Evolutionary conservation across 2,797 vertebrate genomes (phyloP), one percentile per base, ranked within the genome.

Genomic region (Spinibarbus caldwelli): DNA sequence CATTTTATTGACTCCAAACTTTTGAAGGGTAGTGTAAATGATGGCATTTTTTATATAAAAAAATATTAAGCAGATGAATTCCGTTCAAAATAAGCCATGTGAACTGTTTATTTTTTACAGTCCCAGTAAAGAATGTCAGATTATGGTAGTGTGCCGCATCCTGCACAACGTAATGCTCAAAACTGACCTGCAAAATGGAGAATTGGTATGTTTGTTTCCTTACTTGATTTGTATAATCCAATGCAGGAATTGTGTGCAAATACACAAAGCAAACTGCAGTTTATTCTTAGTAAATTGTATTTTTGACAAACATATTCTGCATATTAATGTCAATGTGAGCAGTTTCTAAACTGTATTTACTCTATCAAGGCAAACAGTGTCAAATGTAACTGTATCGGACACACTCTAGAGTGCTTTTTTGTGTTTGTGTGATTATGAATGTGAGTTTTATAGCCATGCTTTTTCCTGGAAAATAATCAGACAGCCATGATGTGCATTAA

Each of bases 401-500:
- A 71, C n/a, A 57, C 36, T 34, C 21, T 73, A 31, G 1, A 49
- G 54, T 3, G 8, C 59, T 67, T 59, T 49, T 73, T 6, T n/a
- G 45, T 67, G 9, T n/a, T n/a, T 52, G 59, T 67, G 29, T 52
- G 71, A 54, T n/a, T 76, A 78, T 38, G 36, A 78, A 78, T 54
- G 45, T 84, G 62, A 41, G 82, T 14, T 77, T 86, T 87, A 75
- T 70, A 67, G 84, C 47, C 29, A 84, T 79, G 73, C 21, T 68
- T 86, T 64, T 86, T 87, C 81, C 72, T 86, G 81, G 57, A 89
- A 89, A 75, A 87, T 83, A 70, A 84, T 82, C 73, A 82, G n/a
- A 49, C 64, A 29, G 36, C 36, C 36, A 36, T 83, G 66, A 85
- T 43, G 71, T 77, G 38, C 88, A 83, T 85, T 82, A 59, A 71